These are phyloP conservation scores for Sarotherodon lohbergeri DNA, from an alignment of 2,113 vertebrate genomes.

Conservation along the genomic window DNA sequence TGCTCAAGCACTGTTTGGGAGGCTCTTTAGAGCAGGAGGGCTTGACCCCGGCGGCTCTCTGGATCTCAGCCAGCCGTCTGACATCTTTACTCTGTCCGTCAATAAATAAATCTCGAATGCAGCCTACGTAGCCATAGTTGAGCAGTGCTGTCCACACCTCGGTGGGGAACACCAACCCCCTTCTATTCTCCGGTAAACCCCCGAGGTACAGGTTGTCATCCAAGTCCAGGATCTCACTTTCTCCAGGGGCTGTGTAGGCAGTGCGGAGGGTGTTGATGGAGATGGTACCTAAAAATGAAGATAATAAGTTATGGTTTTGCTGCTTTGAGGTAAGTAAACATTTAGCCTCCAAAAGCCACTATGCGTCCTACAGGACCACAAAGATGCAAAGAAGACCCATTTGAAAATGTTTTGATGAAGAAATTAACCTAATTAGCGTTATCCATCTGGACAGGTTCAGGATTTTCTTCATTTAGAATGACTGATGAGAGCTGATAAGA, in stretches of 20 bases:
- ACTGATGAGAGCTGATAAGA: constrained; percentile 65
- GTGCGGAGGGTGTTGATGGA: constrained; percentile 93
- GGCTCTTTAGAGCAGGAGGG: constrained; percentile 93
- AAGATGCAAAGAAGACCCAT: neutral
- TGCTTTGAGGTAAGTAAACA: neutral
- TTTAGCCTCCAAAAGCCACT: neutral
- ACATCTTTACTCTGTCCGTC: constrained; percentile 97
- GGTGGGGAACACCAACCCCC: constrained; percentile 90
- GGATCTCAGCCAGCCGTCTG: constrained; percentile 90
- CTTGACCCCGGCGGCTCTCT: constrained; percentile 93
- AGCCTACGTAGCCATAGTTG: constrained; percentile 98
- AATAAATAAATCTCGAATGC: constrained; percentile 95
- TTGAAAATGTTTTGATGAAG: constrained; percentile 47
- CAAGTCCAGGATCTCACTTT: constrained; percentile 96
- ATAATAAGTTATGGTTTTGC: neutral
- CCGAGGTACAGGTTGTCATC: constrained; percentile 95
- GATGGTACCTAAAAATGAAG: constrained; percentile 81
- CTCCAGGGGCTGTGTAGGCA: constrained; percentile 91
- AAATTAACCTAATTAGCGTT: constrained; percentile 54
- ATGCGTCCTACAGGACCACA: neutral
- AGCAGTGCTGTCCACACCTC: constrained; percentile 98
- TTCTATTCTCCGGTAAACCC: constrained; percentile 93
- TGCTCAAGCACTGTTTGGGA: constrained; percentile 94
- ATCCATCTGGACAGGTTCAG: constrained; percentile 55
- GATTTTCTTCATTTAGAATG: constrained; percentile 62